Evolutionary conservation across 2,113 vertebrate species (phyloP).

Genomic region (Takifugu flavidus): DNA sequence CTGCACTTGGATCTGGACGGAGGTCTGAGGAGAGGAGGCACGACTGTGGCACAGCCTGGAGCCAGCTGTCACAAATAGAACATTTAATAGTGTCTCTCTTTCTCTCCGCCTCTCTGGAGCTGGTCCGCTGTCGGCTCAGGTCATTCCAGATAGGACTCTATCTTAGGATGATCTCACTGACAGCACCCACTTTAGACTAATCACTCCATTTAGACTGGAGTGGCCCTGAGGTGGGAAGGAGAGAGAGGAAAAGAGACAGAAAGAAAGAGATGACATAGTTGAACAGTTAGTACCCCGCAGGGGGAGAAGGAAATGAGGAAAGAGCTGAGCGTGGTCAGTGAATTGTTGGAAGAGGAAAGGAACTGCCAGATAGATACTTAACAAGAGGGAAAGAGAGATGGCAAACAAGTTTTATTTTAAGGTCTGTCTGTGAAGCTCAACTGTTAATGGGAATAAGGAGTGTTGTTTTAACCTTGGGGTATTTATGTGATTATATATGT

Average conservation of each 20-base stretch:
- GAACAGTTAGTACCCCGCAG: slow-evolving; percentile 73
- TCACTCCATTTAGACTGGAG: slow-evolving; percentile 91
- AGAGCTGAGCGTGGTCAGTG: slow-evolving; percentile 14
- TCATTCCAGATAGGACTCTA: slow-evolving; percentile 93
- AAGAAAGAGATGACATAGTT: slow-evolving; percentile 76
- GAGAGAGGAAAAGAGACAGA: slow-evolving; percentile 35
- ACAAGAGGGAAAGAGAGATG: slow-evolving; percentile 20
- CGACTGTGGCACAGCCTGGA: slow-evolving; percentile 81
- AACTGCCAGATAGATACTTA: slow-evolving; percentile 16
- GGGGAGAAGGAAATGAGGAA: slow-evolving; percentile 53
- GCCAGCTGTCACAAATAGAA: slow-evolving; percentile 92
- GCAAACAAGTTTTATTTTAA: slow-evolving; percentile 39
- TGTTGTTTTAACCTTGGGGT: slow-evolving; percentile 42
- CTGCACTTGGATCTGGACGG: slow-evolving; percentile 45
- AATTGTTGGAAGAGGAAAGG: slow-evolving; percentile 15
- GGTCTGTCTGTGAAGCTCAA: slow-evolving; percentile 17
- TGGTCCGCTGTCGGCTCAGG: slow-evolving; percentile 90
- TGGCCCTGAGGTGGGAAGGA: slow-evolving; percentile 82
- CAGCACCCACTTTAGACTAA: slow-evolving; percentile 93
- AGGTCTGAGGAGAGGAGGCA: slow-evolving; percentile 42
- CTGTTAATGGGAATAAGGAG: slow-evolving; percentile 40
- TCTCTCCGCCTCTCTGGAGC: slow-evolving; percentile 70
- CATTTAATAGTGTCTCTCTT: slow-evolving; percentile 83
- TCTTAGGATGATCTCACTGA: slow-evolving; percentile 95
- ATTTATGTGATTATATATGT: slow-evolving; percentile 39